Base-by-base conservation (phyloP, 1,140 invertebrate species). In the Lasioglossum baleicum region DNA sequence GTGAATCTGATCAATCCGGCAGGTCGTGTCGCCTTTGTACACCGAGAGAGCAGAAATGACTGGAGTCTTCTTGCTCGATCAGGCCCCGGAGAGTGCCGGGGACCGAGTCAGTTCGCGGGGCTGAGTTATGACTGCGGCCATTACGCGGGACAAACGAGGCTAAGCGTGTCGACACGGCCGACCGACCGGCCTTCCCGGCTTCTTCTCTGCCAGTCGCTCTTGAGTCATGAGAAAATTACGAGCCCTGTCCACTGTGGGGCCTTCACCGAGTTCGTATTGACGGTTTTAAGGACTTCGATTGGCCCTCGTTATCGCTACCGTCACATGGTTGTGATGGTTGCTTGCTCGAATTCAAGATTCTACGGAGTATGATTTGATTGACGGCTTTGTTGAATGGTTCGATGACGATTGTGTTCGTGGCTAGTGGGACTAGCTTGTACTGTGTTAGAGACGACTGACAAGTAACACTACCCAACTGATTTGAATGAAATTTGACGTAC, bases 71-170 rank as follows among this genome's bases (percentile, higher is more conserved):
- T 61, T n/a, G 13, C 13, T 20, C 51, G 15, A 13, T 15, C 13
- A 2, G 13, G 51, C 51, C 15, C 51, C 51, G 51, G 51, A 15
- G 17, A 58, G 40, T 40, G n/a, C 31, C 70, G 53, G 75, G 76
- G 78, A 68, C 73, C 61, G 44, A 65, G 67, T 69, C 61, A 58
- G 48, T 22, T 63, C 67, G 67, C 68, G 73, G 35, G 56, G 66
- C 61, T 90, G 90, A 90, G 80, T 91, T 90, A 90, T 89, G 88
- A 90, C 86, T 83, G 82, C 80, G 80, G 83, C 83, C 87, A 88
- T 89, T 90, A 85, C 88, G 87, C 82, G 83, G 85, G 87, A 90
- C 87, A 90, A 91, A 91, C 89, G 90, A 91, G 90, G 87, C 88
- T 91, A 89, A 90, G 87, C 88, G 84, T 90, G 90, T 91, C 90